Conservation (phyloP, 2,888 invertebrate species). For the Dromius quadrimaculatus region DNA sequence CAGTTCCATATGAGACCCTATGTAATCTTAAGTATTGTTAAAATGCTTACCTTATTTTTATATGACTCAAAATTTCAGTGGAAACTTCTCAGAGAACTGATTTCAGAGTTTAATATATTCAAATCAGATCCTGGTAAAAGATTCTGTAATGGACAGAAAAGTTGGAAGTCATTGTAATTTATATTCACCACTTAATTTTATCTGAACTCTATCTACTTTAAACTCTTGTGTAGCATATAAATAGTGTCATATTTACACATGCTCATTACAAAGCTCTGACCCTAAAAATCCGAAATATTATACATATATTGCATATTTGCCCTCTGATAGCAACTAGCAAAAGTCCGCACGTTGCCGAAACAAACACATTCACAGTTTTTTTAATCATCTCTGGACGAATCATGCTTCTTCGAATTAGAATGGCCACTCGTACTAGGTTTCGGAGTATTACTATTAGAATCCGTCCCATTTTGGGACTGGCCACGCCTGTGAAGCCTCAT, state of each 20-base stretch:
- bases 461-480: neutral
- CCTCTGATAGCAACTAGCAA: conserved; percentile 4
- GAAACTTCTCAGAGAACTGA: too few relatives aligned
- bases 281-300: conserved; percentile 27
- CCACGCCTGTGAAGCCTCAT: conserved; percentile 20
- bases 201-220: neutral
- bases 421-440: conserved; percentile 43
- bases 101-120: too few relatives aligned
- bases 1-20: too few relatives aligned
- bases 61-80: too few relatives aligned
- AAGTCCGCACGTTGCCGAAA: neutral
- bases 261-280: conserved; percentile 44
- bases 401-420: conserved; percentile 12
- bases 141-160: too few relatives aligned
- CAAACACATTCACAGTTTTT: neutral
- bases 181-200: neutral
- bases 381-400: conserved; percentile 30
- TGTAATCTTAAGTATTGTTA: too few relatives aligned
- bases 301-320: conserved; percentile 49
- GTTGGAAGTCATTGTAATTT: too few relatives aligned
- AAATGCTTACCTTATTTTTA: too few relatives aligned
- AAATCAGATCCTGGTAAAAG: too few relatives aligned
- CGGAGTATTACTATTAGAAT: conserved; percentile 38
- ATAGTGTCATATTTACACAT: conserved; percentile 43
- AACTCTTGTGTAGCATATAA: conserved; percentile 11